These are phyloP conservation scores for Himalopsyche kuldschensis DNA, from an alignment of 2,888 invertebrate species.

Conservation along the genomic window DNA sequence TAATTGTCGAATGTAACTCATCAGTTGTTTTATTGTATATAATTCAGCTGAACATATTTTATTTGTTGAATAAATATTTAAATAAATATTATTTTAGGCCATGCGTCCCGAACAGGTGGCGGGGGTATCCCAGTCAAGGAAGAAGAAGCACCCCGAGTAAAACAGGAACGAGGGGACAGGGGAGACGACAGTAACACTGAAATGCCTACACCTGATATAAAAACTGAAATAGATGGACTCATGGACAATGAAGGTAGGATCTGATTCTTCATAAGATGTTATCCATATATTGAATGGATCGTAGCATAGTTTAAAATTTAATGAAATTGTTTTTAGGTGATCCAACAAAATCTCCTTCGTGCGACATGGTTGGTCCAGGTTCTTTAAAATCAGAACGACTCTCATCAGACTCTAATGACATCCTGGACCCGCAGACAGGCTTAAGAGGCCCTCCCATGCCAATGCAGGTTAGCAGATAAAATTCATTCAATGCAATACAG, in stretches of 20 bases:
- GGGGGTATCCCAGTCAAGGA: conserved; percentile 45
- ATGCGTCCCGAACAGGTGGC: conserved; percentile 54
- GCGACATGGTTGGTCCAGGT: conserved; percentile 57
- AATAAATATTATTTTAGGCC: conserved; percentile 45
- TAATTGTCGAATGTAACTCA: too few species aligned
- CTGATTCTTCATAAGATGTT: neutral
- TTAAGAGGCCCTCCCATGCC: conserved; percentile 53
- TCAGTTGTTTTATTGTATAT: too few species aligned
- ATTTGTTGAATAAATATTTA: neutral
- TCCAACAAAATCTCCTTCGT: conserved; percentile 58
- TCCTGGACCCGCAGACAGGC: conserved; percentile 58
- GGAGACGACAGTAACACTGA: conserved; percentile 45
- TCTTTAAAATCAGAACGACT: conserved; percentile 58
- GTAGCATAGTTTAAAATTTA: neutral
- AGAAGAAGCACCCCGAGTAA: conserved; percentile 48
- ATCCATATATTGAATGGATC: neutral
- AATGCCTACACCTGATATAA: conserved; percentile 45
- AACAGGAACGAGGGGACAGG: conserved; percentile 46
- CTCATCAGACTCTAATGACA: conserved; percentile 59
- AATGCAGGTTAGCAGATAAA: conserved; percentile 48
- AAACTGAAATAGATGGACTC: conserved; percentile 59
- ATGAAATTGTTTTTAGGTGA: conserved; percentile 47
- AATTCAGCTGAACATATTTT: too few species aligned
- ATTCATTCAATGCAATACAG: neutral
- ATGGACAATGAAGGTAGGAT: conserved; percentile 56